These are phyloP conservation scores for Recurvirostra avosetta DNA, from an alignment of 2,113 vertebrate genomes.

Conservation along the genomic window DNA sequence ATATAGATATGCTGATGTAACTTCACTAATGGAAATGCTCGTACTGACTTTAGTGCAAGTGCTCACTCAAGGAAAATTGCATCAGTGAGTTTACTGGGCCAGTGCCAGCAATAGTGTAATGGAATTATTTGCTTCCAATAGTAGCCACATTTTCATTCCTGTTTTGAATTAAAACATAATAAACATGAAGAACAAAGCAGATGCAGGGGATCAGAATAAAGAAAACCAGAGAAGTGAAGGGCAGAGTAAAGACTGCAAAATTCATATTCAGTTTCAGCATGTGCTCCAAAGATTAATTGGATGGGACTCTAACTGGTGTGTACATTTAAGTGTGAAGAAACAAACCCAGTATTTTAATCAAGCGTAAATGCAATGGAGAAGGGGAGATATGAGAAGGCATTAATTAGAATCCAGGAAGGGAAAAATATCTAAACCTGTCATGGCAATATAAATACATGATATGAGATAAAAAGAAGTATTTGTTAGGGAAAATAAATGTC, in stretches of 20 bases:
- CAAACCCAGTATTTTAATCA: not conserved
- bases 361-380: not conserved
- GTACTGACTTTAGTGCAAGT: not conserved
- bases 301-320: not conserved
- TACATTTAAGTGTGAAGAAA: not conserved
- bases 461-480: not conserved
- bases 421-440: not conserved
- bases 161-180: not conserved
- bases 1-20: not conserved
- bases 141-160: not conserved
- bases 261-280: not conserved
- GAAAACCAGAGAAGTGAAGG: not conserved
- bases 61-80: constrained; percentile 19
- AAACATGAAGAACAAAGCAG: not conserved
- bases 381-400: not conserved
- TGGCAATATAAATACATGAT: not conserved
- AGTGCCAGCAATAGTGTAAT: not conserved
- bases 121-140: not conserved
- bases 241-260: not conserved
- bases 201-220: not conserved
- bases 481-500: not conserved
- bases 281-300: not conserved
- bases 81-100: not conserved
- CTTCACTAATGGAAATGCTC: not conserved
- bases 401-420: not conserved